These are phyloP conservation scores for Eptesicus fuscus DNA, from an alignment of 2,113 vertebrate genomes.

Conservation along the genomic window DNA sequence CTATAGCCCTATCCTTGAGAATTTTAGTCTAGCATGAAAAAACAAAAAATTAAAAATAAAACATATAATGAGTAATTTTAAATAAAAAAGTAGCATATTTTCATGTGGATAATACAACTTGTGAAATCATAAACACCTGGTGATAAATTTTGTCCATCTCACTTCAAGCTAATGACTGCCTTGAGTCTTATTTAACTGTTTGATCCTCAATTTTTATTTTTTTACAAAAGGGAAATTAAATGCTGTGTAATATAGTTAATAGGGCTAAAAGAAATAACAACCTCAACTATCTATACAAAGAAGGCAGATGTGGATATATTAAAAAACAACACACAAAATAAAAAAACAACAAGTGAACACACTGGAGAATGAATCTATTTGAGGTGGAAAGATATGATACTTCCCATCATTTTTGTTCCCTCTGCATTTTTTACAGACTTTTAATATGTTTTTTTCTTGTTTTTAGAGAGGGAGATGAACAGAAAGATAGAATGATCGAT, in stretches of 20 bases:
- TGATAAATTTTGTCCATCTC: not conserved
- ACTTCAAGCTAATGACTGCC: not conserved
- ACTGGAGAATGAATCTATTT: not conserved
- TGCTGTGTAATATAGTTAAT: not conserved
- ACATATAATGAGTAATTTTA: not conserved
- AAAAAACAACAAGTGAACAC: not conserved
- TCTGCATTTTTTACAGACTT: not conserved
- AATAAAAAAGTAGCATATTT: not conserved
- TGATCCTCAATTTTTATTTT: not conserved
- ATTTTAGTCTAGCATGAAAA: not conserved
- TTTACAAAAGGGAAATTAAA: not conserved
- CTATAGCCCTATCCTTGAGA: not conserved
- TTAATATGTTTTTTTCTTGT: too few species aligned
- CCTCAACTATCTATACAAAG: not conserved
- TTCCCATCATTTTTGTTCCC: not conserved
- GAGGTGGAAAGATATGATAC: not conserved
- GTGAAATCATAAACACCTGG: not conserved
- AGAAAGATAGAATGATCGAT: too few species aligned
- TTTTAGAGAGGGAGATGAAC: too few species aligned
- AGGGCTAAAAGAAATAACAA: not conserved
- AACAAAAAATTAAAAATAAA: not conserved
- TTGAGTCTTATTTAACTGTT: not conserved
- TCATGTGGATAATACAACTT: not conserved
- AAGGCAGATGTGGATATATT: not conserved
- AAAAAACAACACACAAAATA: not conserved